Evolutionary conservation across 2,797 vertebrate genomes (phyloP), one percentile per base, ranked within the genome.

Genomic region (Scyliorhinus canicula): DNA sequence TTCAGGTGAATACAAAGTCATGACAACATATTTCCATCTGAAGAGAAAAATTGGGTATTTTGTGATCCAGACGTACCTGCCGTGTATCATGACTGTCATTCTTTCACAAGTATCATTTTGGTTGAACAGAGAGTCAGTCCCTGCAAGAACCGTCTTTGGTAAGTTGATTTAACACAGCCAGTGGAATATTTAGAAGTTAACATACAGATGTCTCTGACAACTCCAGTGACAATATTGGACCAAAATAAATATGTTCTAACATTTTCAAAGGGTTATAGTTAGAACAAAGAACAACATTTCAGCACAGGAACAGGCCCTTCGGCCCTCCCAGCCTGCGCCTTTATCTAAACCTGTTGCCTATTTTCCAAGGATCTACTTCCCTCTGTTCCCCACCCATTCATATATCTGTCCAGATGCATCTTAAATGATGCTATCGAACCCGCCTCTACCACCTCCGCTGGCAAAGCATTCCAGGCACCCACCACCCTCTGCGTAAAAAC

Each of bases 41-140:
- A 99, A 99, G 97, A 98, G 99, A 97, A 99, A 99, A 97, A 99
- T 99, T 79, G 99, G 99, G 95, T 99, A 99, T 97, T 99, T 99
- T 97, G 99, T 99, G 96, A 99, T 99, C 97, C 99, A 99, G 97
- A 99, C 99, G 1, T 99, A 99, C 95, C 98, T 99, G 44, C 99
- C 99, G 1, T 99, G 99, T 96, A 99, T 99, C 97, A 99, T 99
- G 99, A 99, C 99, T 26, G 99, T 99, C 97, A 99, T 99, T 96
- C 98, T 99, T 50, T 99, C 99, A 95, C 99, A 99, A 98, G 99
- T 99, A 96, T 99, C 99, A 95, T 99, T 99, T 97, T 99, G 99
- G 99, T 96, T 99, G 95, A 99, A 99, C 96, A 98, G 99, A 97
- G 99, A 99, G 96, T 99, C 99, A 8, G 99, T 99, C 79, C 99